Evolutionary conservation across 1,140 invertebrate genomes (phyloP).

Genomic region (Cotesia vestalis): DNA sequence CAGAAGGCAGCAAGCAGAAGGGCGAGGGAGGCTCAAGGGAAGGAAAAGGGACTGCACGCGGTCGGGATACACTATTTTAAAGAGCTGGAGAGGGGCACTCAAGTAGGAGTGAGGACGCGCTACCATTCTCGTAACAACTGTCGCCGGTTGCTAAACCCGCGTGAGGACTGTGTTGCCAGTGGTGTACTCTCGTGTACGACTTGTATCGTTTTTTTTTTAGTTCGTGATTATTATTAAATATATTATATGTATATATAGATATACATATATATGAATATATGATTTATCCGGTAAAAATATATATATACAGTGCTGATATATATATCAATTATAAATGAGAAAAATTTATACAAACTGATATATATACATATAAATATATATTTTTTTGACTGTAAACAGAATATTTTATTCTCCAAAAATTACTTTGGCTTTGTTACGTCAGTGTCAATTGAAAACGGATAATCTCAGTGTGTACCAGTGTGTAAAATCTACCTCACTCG

Average conservation of each 20-base stretch:
- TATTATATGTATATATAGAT: background rate
- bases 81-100: slow-evolving; percentile 25
- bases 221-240: background rate
- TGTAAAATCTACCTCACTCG: slow-evolving; percentile 56
- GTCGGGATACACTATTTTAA: slow-evolving; percentile 23
- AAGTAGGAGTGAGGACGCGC: slow-evolving; percentile 45
- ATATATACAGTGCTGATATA: slow-evolving; percentile 8
- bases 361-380: slow-evolving; percentile 18
- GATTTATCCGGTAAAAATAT: background rate
- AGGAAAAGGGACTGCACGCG: slow-evolving; percentile 26
- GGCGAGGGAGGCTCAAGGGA: slow-evolving; percentile 23
- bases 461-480: slow-evolving; percentile 53
- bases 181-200: slow-evolving; percentile 35
- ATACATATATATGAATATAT: too few species aligned
- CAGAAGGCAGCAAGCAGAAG: slow-evolving; percentile 24
- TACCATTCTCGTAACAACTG: slow-evolving; percentile 46
- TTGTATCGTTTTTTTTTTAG: slow-evolving; percentile 33
- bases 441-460: slow-evolving; percentile 36
- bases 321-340: background rate
- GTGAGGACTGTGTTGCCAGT: slow-evolving; percentile 37
- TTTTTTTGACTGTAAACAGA: background rate
- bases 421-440: background rate
- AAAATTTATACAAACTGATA: background rate
- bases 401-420: slow-evolving; percentile 35
- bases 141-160: slow-evolving; percentile 36